Evolutionary conservation across 1,140 invertebrate genomes (phyloP).

Genomic region (Phortica variegata): DNA sequence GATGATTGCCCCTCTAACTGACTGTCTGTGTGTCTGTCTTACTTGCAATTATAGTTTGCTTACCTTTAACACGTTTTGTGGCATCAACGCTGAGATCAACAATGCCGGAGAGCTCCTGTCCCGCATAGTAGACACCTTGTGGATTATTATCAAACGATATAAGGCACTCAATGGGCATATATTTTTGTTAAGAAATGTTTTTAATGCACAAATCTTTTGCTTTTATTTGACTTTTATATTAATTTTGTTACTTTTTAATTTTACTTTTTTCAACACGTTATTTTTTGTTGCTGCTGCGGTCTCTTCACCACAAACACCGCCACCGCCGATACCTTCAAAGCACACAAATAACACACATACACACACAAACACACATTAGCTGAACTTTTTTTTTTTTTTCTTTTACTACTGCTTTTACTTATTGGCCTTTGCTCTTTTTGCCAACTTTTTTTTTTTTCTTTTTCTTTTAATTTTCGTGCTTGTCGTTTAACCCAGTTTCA

Average conservation of each 20-base stretch:
- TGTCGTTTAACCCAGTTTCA: background rate
- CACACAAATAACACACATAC: too few species aligned
- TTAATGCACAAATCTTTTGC: background rate
- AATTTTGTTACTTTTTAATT: too few species aligned
- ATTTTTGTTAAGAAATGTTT: slow-evolving; percentile 21
- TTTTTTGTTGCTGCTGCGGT: too few species aligned
- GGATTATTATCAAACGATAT: slow-evolving; percentile 62
- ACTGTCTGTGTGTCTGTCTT: background rate
- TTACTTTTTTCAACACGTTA: too few species aligned
- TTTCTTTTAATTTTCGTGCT: background rate
- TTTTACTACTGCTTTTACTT: too few species aligned
- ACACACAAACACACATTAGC: too few species aligned
- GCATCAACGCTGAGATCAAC: slow-evolving; percentile 53
- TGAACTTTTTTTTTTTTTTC: too few species aligned
- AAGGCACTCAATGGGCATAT: slow-evolving; percentile 58
- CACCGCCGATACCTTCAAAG: too few species aligned
- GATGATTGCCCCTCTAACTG: background rate
- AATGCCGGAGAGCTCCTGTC: slow-evolving; percentile 60
- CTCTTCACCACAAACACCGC: too few species aligned
- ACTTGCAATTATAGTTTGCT: slow-evolving; percentile 1
- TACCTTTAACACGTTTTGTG: slow-evolving; percentile 53
- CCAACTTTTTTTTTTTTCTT: background rate
- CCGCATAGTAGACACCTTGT: slow-evolving; percentile 60
- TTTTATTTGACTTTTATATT: background rate
- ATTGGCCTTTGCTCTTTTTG: too few species aligned